phyloP scores from a whole-genome alignment of 2,888 invertebrate species.

The Caprella mutica region DNA sequence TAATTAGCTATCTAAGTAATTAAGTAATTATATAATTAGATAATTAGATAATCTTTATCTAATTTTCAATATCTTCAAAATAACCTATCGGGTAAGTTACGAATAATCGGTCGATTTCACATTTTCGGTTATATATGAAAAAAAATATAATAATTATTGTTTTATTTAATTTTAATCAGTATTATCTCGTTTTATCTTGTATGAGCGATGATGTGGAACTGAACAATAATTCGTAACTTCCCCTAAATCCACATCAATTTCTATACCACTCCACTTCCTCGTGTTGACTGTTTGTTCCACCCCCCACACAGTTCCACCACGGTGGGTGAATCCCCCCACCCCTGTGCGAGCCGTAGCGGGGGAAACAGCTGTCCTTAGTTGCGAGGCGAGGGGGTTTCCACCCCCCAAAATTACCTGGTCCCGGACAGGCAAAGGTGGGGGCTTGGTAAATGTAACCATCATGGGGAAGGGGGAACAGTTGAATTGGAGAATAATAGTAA shows the following conservation, averaged over 20 bases:
- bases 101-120: no score
- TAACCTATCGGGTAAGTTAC: background rate
- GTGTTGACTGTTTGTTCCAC: no score
- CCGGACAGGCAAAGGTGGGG: slow-evolving; percentile 55
- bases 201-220: no score
- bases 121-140: no score
- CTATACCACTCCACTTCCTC: no score
- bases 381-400: slow-evolving; percentile 37
- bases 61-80: background rate
- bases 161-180: background rate
- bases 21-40: background rate
- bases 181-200: no score
- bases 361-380: slow-evolving; percentile 36
- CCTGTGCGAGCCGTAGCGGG: slow-evolving; percentile 37
- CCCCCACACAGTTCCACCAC: slow-evolving; percentile 38
- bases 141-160: background rate
- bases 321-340: slow-evolving; percentile 37
- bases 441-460: background rate
- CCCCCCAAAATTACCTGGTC: slow-evolving; percentile 39
- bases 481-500: background rate
- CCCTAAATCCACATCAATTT: background rate
- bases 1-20: background rate
- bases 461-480: background rate
- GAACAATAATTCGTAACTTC: background rate
- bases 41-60: background rate